Base-by-base conservation (phyloP, 2,888 invertebrate genomes). In the Phaonia tiefii region DNA sequence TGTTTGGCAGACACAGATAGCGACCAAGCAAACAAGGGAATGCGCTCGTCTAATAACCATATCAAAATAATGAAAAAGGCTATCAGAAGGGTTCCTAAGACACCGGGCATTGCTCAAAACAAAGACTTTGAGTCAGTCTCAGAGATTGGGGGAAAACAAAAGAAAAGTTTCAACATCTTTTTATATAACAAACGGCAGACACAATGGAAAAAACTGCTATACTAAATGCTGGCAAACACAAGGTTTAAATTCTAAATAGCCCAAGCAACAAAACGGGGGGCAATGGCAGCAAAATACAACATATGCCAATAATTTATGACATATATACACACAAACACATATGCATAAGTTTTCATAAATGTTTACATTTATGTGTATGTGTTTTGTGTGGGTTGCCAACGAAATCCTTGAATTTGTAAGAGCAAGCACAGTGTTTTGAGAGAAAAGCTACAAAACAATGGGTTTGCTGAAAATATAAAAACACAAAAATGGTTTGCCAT, bases 261-360 rank as follows among this genome's bases (percentile, higher is more conserved):
- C 20, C 17, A 3, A 31, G 31, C 3, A 51, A 39, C 46, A 69
- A 69, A 13, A 37, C 63, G 63, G 63, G 69, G 69, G 69, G 39
- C 39, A 42, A 67, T 17, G 39, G 22, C 13, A 51, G 25, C 31
- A 22, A 56, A 69, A 69, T 69, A 69, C 25, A 69, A 69, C 69
- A 56, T 69, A 69, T 69, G 69, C 69, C 69, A 69, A 69, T 69
- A 69, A 69, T 69, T 69, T 69, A 69, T 42, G 69, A 17, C 54
- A 22, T 60, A 20, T 37, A 37, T 22, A 15, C 20, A 42, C 2
- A 22, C 31, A 31, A 3, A 31, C 31, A 31, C 31, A 5, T 8
- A 31, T 8, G 8, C 4, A 31, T 31, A 31, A 8, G 31, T 37
- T 39, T 5, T 39, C 20, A 1, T 39, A 31, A 31, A 31, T 31